Conservation (phyloP, 1,140 invertebrate genomes). For the Adoxophyes honmai region DNA sequence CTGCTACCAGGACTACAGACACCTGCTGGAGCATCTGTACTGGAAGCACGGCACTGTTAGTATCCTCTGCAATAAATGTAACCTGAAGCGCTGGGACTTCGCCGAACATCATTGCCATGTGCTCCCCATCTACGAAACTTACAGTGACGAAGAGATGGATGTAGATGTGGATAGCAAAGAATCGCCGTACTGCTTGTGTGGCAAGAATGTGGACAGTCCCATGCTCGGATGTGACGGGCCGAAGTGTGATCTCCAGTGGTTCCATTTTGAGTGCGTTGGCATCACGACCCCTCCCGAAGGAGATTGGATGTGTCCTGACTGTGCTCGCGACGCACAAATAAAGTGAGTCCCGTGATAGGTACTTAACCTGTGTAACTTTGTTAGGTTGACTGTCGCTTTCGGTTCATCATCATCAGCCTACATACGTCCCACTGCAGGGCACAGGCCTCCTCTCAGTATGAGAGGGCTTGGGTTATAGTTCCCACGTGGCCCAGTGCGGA, state of each 20-base stretch:
- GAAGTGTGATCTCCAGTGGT: not conserved
- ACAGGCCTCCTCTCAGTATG: too few species aligned
- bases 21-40: slow-evolving; percentile 13
- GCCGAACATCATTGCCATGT: slow-evolving; percentile 6
- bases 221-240: slow-evolving; percentile 15
- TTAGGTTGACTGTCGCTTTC: too few species aligned
- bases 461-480: too few species aligned
- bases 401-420: too few species aligned
- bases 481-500: too few species aligned
- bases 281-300: slow-evolving; percentile 1
- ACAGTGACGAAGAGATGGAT: not conserved
- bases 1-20: not conserved
- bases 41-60: slow-evolving; percentile 11
- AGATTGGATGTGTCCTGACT: slow-evolving; percentile 6
- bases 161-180: not conserved
- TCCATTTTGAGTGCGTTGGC: slow-evolving; percentile 12
- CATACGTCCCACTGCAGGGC: too few species aligned
- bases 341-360: too few species aligned
- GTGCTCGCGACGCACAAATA: too few species aligned
- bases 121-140: not conserved
- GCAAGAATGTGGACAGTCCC: not conserved
- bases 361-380: too few species aligned
- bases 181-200: not conserved
- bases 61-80: not conserved
- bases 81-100: slow-evolving; percentile 7